Evolutionary conservation across 2,113 vertebrate genomes (phyloP).

Genomic region (Bubalus kerabau): DNA sequence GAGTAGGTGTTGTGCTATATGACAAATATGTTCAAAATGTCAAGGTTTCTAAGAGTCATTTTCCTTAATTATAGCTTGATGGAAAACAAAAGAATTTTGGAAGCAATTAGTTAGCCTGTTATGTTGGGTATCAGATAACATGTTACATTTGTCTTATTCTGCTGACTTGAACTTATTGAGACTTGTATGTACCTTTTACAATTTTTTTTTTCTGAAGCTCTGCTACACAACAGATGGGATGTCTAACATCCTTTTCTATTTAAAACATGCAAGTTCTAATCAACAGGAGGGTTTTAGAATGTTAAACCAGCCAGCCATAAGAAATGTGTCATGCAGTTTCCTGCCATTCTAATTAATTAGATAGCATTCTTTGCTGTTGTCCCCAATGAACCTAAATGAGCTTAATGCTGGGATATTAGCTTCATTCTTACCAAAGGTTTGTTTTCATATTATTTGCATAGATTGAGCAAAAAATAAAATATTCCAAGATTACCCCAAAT

Average conservation of each 20-base stretch:
- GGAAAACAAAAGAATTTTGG: constrained; percentile 58
- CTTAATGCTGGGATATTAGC: constrained; percentile 77
- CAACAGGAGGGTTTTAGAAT: constrained; percentile 82
- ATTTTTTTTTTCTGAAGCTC: constrained; percentile 64
- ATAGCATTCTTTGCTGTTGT: constrained; percentile 84
- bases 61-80: constrained; percentile 15
- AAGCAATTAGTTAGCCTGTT: constrained; percentile 51
- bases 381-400: constrained; percentile 80
- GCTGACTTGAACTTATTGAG: constrained; percentile 74
- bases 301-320: constrained; percentile 84
- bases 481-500: constrained; percentile 10
- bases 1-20: constrained; percentile 29
- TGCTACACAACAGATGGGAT: constrained; percentile 81
- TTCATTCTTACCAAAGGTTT: constrained; percentile 71
- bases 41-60: neutral
- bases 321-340: constrained; percentile 82
- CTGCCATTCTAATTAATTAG: constrained; percentile 88
- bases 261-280: constrained; percentile 82
- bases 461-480: constrained; percentile 36
- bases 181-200: constrained; percentile 54
- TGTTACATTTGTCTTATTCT: constrained; percentile 69
- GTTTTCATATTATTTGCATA: constrained; percentile 66
- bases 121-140: constrained; percentile 57
- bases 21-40: neutral
- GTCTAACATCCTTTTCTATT: constrained; percentile 83